Percentiles rank a stretch among this genome's conserved stretches.
These are phyloP conservation scores for Lymantria monacha DNA, from an alignment of 2,888 invertebrate genomes.

Conservation along the genomic window DNA sequence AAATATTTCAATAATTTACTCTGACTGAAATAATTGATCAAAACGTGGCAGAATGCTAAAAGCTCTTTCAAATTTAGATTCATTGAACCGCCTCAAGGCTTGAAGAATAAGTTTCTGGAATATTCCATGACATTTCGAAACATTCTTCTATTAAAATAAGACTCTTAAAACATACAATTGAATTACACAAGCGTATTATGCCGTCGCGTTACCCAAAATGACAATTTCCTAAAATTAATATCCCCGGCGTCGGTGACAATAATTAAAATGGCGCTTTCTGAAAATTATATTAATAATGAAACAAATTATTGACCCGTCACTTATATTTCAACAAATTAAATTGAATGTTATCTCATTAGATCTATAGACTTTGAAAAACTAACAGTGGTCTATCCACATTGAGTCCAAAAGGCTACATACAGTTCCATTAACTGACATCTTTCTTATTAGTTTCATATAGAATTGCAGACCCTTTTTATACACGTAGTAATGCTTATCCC, in stretches of 20 bases:
- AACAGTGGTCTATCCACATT: no score
- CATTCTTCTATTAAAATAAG: neutral
- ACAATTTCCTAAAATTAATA: conserved; percentile 25
- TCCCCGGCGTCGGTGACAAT: conserved; percentile 9
- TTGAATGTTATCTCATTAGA: neutral
- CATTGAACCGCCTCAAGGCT: neutral
- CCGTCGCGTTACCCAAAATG: conserved; percentile 9
- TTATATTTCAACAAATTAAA: neutral
- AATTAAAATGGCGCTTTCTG: conserved; percentile 20
- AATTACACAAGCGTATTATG: neutral
- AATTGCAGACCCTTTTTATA: no score
- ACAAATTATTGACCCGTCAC: conserved; percentile 1
- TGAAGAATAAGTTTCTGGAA: neutral
- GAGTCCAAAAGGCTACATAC: no score
- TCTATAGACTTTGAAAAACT: neutral
- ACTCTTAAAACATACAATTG: neutral
- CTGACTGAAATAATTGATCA: no score
- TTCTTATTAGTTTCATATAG: no score
- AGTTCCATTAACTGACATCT: no score
- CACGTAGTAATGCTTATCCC: no score
- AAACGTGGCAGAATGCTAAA: no score
- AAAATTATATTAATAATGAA: conserved; percentile 2
- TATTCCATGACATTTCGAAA: neutral
- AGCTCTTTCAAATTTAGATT: no score
- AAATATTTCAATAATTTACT: no score